Base-by-base conservation (phyloP, 1,140 invertebrate genomes). In the Tetramorium simillimum region DNA sequence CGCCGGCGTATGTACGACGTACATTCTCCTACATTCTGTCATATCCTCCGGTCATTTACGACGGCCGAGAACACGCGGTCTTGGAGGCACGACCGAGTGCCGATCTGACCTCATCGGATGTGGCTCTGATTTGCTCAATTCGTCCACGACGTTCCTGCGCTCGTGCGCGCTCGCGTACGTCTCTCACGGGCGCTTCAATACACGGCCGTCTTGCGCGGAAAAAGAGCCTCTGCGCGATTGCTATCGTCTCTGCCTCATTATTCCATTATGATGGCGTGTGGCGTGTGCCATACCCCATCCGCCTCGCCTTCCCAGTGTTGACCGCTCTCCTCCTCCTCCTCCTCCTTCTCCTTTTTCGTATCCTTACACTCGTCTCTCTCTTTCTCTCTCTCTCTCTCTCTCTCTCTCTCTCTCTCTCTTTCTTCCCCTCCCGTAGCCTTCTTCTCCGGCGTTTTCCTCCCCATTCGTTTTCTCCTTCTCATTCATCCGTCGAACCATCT, bases 101-200 rank as follows among this genome's bases (percentile, higher is more conserved):
- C 90, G 89, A 92, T 92, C 91, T 95, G 94, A 94, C 92, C 93
- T 95, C 94, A 94, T 94, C 94, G 94, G 94, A 94, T 94, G 94
- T 94, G 92, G 91, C 93, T 94, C 92, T 95, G 94, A 94, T 94
- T 95, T 94, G 94, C 93, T 95, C 93, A 95, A 95, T 95, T 95
- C 93, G 92, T 93, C 91, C 92, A 91, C 88, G 90, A 93, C 92
- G 92, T 90, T 91, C 80, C 73, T 89, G 60, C 40, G 78, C 69
- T 86, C 81, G 89, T 72, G 75, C 85, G 43, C 87, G 70, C 60
- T 24, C 73, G 80, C 86, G 70, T 86, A 90, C 86, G 73, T 80
- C 92, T 86, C 86, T 89, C 89, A 90, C 86, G 90, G 67, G 86
- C 80, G 86, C 90, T 86, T 77, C 85, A 86, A 91, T 89, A 90